These are phyloP conservation scores for Eugnorisma glareosa DNA, from an alignment of 2,888 invertebrate species.

Conservation along the genomic window DNA sequence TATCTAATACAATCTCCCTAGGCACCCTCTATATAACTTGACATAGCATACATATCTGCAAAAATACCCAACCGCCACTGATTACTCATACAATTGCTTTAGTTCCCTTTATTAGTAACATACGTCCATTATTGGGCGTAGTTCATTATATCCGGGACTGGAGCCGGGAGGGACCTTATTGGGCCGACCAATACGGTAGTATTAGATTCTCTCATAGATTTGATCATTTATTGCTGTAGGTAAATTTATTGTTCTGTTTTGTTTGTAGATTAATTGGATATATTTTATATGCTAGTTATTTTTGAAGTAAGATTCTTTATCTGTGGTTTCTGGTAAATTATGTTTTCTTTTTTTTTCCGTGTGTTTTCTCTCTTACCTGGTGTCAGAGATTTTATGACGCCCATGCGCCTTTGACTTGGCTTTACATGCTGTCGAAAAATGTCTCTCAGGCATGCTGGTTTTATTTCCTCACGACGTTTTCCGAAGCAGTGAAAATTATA, in stretches of 20 bases:
- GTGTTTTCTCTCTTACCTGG: background rate
- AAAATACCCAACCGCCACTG: slow-evolving; percentile 11
- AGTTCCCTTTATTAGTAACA: slow-evolving; percentile 50
- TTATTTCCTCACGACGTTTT: background rate
- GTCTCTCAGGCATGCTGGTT: background rate
- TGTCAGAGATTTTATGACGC: background rate
- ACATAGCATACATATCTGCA: background rate
- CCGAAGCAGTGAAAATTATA: too few relatives aligned
- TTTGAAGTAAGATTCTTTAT: background rate
- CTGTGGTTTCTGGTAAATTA: background rate
- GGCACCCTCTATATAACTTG: background rate
- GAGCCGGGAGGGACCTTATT: slow-evolving; percentile 18
- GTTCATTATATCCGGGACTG: slow-evolving; percentile 57
- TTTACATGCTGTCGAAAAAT: background rate
- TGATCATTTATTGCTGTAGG: slow-evolving; percentile 38
- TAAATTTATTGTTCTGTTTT: slow-evolving; percentile 39
- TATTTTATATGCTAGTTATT: background rate
- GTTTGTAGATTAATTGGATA: slow-evolving; percentile 24
- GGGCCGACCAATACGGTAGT: slow-evolving; percentile 36
- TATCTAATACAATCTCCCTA: background rate
- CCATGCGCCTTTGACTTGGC: background rate
- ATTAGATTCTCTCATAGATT: slow-evolving; percentile 44
- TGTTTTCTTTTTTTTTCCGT: background rate
- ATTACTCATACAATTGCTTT: slow-evolving; percentile 53
- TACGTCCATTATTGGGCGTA: slow-evolving; percentile 41